Evolutionary conservation across 1,140 invertebrate species (phyloP), one percentile per base, ranked within the genome.

Genomic region (Lordiphosa stackelbergi): DNA sequence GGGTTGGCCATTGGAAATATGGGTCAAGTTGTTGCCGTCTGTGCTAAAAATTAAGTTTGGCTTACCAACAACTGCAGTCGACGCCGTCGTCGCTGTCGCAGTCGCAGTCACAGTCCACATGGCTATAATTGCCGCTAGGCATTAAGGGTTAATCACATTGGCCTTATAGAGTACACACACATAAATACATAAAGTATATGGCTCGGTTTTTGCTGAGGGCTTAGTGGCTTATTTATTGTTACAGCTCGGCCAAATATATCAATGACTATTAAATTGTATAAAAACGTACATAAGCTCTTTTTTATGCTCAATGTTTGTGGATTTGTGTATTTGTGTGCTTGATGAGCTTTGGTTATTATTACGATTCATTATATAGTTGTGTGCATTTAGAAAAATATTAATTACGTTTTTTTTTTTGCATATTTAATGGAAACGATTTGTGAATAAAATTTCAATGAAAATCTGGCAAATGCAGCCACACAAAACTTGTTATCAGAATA

Each of bases 11-110:
- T 69, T 84, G 78, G 65, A 83, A 83, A 83, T 83, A 83, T 83
- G 78, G 77, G 77, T 83, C 77, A 83, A 83, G 77, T 83, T 83
- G 77, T 72, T 83, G 77, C 72, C 72, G 73, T 75, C 77, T 75
- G 55, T 74, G 77, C 68, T 75, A 75, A 79, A 79, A 79, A 79
- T 79, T 78, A 79, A 78, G 73, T 78, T 37, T 63, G 64, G 77
- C 57, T 41, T 42, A 40, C 53, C 62, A 38, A 51, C 62, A 38
- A 51, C 53, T 68, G 73, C 75, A 43, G 74, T 47, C 45, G 48
- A 10, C 4, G 59, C 24, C 28, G 52, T 46, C 8, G 58, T 13
- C 11, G 13, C 34, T 22, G 53, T 24, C 34, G 46, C 10, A 7
- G 54, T 43, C 42, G 36, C 0, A 12, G 65, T 35, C 34, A 19